Conservation (phyloP, 2,797 vertebrate genomes). For the Notolabrus celidotus region DNA sequence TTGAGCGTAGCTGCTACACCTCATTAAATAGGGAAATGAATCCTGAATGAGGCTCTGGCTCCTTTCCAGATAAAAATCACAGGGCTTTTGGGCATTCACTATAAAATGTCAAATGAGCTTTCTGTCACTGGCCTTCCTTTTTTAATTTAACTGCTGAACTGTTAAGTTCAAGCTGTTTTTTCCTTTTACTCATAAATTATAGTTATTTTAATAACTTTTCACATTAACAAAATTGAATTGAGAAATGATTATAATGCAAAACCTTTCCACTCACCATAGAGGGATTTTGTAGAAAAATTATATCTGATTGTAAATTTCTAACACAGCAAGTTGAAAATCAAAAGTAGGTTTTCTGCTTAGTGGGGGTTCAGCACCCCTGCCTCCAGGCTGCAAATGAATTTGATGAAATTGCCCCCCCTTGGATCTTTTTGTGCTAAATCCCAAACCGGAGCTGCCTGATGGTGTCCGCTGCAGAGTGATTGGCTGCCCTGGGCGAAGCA, state of each 20-base stretch:
- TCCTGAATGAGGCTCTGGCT: slow-evolving; percentile 71
- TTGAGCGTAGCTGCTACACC: slow-evolving; percentile 70
- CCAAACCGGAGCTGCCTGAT: slow-evolving; percentile 44
- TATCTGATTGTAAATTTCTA: slow-evolving; percentile 12
- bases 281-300: slow-evolving; percentile 16
- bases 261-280: background rate
- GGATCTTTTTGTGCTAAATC: slow-evolving; percentile 68
- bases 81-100: slow-evolving; percentile 60
- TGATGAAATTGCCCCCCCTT: slow-evolving; percentile 53
- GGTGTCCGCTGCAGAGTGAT: slow-evolving; percentile 53
- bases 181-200: background rate
- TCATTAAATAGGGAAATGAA: slow-evolving; percentile 84
- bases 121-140: slow-evolving; percentile 47
- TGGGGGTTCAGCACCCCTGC: slow-evolving; percentile 11
- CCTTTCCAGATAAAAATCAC: slow-evolving; percentile 73
- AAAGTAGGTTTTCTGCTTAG: slow-evolving; percentile 35
- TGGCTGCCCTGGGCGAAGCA: slow-evolving; percentile 63
- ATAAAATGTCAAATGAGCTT: slow-evolving; percentile 72
- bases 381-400: slow-evolving; percentile 55
- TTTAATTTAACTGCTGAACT: background rate
- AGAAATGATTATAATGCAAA: background rate
- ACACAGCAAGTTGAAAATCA: slow-evolving; percentile 25
- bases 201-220: slow-evolving; percentile 6
- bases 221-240: slow-evolving; percentile 7
- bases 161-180: slow-evolving; percentile 19